Percentiles rank a stretch among this genome's conserved stretches.
These are phyloP conservation scores for Takifugu rubripes DNA, from an alignment of 2,797 vertebrate genomes.

Conservation along the genomic window DNA sequence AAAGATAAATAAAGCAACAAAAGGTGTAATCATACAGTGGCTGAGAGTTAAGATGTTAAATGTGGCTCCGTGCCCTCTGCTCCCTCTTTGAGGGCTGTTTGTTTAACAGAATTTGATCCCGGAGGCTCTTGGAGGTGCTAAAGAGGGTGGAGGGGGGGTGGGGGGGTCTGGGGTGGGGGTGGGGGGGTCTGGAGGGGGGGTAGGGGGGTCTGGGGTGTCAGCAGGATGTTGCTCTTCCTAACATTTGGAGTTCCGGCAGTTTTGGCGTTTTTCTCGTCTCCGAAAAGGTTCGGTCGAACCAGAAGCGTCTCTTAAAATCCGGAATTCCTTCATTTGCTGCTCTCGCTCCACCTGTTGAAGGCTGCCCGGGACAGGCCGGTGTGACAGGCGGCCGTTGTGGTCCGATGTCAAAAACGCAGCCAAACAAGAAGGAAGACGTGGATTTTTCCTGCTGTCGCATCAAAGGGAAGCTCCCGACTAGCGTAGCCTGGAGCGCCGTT, in stretches of 20 bases:
- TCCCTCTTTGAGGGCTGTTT: slow-evolving; percentile 64
- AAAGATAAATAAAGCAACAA: slow-evolving; percentile 57
- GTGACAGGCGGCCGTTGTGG: no score
- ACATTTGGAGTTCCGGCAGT: slow-evolving; percentile 4
- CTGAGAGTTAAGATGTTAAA: slow-evolving; percentile 54
- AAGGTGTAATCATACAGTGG: slow-evolving; percentile 39
- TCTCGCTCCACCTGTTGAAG: no score
- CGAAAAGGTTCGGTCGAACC: no score
- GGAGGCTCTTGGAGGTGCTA: slow-evolving; percentile 51
- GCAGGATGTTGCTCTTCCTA: slow-evolving; percentile 31
- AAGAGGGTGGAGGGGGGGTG: slow-evolving; percentile 36
- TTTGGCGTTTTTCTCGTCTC: no score
- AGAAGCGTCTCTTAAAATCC: no score
- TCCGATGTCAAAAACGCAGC: no score
- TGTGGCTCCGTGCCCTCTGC: slow-evolving; percentile 66
- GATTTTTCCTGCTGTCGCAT: no score
- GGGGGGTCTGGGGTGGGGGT: slow-evolving; percentile 4
- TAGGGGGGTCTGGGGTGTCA: slow-evolving; percentile 20
- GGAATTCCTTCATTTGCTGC: no score
- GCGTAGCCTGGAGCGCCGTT: no score
- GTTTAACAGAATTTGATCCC: slow-evolving; percentile 63
- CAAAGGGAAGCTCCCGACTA: no score
- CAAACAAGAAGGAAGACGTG: no score
- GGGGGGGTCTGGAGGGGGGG: slow-evolving; percentile 28
- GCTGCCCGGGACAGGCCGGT: no score